Evolutionary conservation across 2,797 vertebrate genomes (phyloP), one percentile per base, ranked within the genome.

Genomic region (Perdix hodgsoniae): DNA sequence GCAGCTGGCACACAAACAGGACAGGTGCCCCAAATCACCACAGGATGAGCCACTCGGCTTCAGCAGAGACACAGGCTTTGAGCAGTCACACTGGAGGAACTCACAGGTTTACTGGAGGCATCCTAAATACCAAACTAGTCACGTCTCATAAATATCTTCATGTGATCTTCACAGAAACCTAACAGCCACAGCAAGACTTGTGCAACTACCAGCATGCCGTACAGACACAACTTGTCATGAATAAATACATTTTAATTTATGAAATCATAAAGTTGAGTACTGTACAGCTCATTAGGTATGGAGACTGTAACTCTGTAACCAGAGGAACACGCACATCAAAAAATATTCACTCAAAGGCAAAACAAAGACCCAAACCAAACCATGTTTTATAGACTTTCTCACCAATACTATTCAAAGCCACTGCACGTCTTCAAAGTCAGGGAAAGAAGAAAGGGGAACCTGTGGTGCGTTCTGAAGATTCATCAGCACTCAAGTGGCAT

Each of bases 221-320:
- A 21, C 16, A 66, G 66, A 78, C 81, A 75, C 4, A 86, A 37
- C 39, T 39, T 52, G 47, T 63, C 82, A 66, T n/a, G 59, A 92
- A 52, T 75, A 75, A 76, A 35, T 75, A 91, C 65, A 39, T 77
- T 61, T 14, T 8, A 3, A 21, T 69, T 86, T 45, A 49, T 84
- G 56, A 91, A 83, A 70, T 69, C 70, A 88, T n/a, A 5, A 69
- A 69, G 40, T 14, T 50, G 10, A 15, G 23, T 33, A 88, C 59
- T 0, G 0, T 35, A 69, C 33, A 93, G 54, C 67, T 73, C 81
- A 39, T 5, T 39, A 42, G 76, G 47, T 22, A 82, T 9, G 18
- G 63, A 95, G 95, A 96, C 88, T 78, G 63, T 83, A 95, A 50
- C 74, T 79, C 88, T 56, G 1, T 56, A 86, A 73, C 83, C 60